phyloP scores from a whole-genome alignment of 2,888 invertebrate species.

The Alentia gelatinosa region DNA sequence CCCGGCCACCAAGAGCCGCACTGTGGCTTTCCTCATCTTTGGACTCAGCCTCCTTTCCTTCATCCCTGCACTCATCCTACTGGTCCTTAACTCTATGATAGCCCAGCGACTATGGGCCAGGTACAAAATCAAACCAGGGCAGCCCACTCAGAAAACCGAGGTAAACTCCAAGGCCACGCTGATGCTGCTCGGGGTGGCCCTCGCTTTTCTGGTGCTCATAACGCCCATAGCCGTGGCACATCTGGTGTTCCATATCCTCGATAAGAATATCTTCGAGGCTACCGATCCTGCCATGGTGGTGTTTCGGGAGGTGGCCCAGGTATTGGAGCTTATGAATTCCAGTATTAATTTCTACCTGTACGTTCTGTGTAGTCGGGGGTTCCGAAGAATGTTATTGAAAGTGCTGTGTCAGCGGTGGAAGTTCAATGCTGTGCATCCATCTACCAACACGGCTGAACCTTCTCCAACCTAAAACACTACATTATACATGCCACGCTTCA shows the following conservation, averaged over 20 bases:
- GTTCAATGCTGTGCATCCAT: neutral
- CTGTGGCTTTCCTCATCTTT: conserved; percentile 16
- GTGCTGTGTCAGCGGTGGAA: neutral
- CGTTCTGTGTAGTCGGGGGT: conserved; percentile 66
- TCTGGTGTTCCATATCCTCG: conserved; percentile 63
- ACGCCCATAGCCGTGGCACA: conserved; percentile 67
- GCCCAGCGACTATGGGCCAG: conserved; percentile 58
- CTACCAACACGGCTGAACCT: too few species aligned
- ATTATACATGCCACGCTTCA: too few species aligned
- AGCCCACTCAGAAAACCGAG: neutral
- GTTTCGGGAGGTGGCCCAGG: conserved; percentile 68
- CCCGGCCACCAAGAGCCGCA: conserved; percentile 63
- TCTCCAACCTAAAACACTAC: too few species aligned
- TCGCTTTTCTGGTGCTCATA: conserved; percentile 68
- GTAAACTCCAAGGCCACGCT: conserved; percentile 62
- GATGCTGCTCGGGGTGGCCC: conserved; percentile 68
- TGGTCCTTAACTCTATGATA: conserved; percentile 65
- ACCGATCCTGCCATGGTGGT: conserved; percentile 62
- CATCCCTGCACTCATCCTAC: conserved; percentile 65
- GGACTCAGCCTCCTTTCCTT: conserved; percentile 65
- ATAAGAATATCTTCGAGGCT: conserved; percentile 66
- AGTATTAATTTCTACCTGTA: conserved; percentile 72
- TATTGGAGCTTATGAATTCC: conserved; percentile 71
- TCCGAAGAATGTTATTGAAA: conserved; percentile 57
- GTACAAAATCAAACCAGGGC: conserved; percentile 2